These are phyloP conservation scores for Apogon hyalosoma DNA, from an alignment of 2,797 vertebrate genomes.

Conservation along the genomic window DNA sequence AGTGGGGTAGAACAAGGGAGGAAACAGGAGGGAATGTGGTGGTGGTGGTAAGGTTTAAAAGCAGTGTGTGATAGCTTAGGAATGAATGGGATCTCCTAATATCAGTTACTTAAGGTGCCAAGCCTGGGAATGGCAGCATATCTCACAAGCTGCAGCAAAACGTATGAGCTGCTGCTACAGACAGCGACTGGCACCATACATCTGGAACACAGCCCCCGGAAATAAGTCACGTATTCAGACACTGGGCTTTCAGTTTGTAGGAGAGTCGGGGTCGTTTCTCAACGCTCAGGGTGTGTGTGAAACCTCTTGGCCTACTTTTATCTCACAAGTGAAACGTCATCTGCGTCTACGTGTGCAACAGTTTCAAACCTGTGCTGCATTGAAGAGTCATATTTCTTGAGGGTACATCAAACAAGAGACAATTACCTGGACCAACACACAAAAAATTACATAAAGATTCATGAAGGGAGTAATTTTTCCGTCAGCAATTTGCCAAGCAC, in stretches of 20 bases:
- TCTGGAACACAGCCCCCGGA: not conserved
- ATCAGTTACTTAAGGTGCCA: constrained; percentile 61
- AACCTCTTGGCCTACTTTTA: constrained; percentile 54
- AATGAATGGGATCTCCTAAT: constrained; percentile 67
- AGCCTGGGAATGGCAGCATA: constrained; percentile 46
- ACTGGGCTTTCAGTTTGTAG: too few relatives aligned
- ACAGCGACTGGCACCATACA: constrained; percentile 22
- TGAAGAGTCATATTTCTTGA: constrained; percentile 33
- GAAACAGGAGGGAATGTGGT: not conserved
- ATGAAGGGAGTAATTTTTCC: constrained; percentile 1
- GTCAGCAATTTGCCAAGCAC: constrained; percentile 13
- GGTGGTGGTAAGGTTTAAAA: constrained; percentile 12
- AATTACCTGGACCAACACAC: constrained; percentile 1
- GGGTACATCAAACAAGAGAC: not conserved
- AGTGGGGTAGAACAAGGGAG: not conserved
- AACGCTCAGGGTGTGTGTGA: constrained; percentile 17
- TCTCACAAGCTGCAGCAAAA: constrained; percentile 38
- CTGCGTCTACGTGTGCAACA: constrained; percentile 26
- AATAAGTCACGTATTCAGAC: not conserved
- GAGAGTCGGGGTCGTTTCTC: constrained; percentile 44
- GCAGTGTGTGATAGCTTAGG: constrained; percentile 50
- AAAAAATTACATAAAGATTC: not conserved
- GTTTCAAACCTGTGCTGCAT: constrained; percentile 54
- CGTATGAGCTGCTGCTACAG: constrained; percentile 22
- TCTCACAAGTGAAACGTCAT: constrained; percentile 59